A percentile compares a stretch with the other conserved stretches of the same genome.
These are phyloP conservation scores for Copsychus sechellarum DNA, from an alignment of 2,113 vertebrate species.

Conservation along the genomic window DNA sequence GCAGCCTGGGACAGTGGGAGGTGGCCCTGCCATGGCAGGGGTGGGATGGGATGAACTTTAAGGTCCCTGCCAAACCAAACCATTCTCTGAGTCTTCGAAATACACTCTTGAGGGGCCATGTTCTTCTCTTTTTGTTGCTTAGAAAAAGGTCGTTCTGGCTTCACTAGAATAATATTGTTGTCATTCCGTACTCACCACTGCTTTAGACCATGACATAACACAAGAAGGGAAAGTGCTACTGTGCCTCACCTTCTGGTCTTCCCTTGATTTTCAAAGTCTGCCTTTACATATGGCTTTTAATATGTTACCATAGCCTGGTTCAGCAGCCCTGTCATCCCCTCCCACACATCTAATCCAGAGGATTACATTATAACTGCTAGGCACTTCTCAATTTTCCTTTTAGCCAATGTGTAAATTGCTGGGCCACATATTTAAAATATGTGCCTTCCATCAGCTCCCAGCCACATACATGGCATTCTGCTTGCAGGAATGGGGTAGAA, in stretches of 20 bases:
- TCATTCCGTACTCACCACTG: background rate
- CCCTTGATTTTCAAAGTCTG: background rate
- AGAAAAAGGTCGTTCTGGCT: background rate
- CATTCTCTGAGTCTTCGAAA: background rate
- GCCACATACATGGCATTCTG: background rate
- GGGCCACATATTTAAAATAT: background rate
- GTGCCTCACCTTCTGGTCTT: background rate
- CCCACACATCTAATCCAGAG: background rate
- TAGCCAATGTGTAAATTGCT: background rate
- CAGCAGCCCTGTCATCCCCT: background rate
- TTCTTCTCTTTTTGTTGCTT: background rate
- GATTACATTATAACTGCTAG: background rate
- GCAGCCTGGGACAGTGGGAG: background rate
- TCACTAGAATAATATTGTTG: background rate
- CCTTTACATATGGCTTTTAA: background rate
- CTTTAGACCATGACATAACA: background rate
- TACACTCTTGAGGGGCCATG: fast-evolving
- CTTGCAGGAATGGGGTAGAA: background rate
- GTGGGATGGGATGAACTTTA: fast-evolving
- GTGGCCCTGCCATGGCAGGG: background rate
- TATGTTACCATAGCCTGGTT: background rate
- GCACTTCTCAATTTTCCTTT: background rate
- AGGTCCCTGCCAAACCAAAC: fast-evolving
- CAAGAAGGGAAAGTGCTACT: background rate
- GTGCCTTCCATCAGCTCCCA: background rate